Percentiles rank a stretch among this genome's conserved stretches.
Evolutionary conservation across 64 coral and sea anemone species (phyloP).

Genomic region (Actinia tenebrosa): DNA sequence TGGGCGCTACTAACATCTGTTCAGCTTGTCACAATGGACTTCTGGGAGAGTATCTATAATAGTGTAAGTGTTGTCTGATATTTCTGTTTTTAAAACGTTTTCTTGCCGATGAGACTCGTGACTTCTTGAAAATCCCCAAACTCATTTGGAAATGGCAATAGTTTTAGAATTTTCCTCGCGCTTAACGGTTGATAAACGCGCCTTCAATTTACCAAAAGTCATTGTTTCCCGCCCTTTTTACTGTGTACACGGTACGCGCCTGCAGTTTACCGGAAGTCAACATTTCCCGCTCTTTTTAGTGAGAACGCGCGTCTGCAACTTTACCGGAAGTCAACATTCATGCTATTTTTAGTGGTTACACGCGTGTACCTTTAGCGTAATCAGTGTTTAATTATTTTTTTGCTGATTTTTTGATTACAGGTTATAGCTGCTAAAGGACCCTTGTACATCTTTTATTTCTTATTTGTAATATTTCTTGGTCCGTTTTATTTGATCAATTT

Average conservation of each 20-base stretch:
- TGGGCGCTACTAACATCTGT: conserved; percentile 69
- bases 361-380: not conserved
- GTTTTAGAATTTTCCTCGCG: too few relatives aligned
- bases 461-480: conserved; percentile 91
- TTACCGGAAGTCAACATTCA: too few relatives aligned
- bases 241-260: not conserved
- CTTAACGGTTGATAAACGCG: too few relatives aligned
- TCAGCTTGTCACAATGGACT: conserved; percentile 92
- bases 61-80: conserved; percentile 49
- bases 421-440: conserved; percentile 81
- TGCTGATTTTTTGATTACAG: conserved; percentile 12
- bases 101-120: not conserved
- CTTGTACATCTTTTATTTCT: conserved; percentile 78
- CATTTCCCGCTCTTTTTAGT: not conserved
- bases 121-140: not conserved
- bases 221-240: not conserved
- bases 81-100: not conserved
- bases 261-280: not conserved
- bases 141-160: too few relatives aligned
- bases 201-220: not conserved
- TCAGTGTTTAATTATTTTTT: not conserved
- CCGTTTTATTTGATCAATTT: conserved; percentile 92
- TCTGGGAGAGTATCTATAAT: conserved; percentile 92
- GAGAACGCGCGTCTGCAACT: not conserved
- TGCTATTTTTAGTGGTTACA: too few relatives aligned